phyloP scores from a whole-genome alignment of 1,140 invertebrate species.

The Diachasmimorpha longicaudata region DNA sequence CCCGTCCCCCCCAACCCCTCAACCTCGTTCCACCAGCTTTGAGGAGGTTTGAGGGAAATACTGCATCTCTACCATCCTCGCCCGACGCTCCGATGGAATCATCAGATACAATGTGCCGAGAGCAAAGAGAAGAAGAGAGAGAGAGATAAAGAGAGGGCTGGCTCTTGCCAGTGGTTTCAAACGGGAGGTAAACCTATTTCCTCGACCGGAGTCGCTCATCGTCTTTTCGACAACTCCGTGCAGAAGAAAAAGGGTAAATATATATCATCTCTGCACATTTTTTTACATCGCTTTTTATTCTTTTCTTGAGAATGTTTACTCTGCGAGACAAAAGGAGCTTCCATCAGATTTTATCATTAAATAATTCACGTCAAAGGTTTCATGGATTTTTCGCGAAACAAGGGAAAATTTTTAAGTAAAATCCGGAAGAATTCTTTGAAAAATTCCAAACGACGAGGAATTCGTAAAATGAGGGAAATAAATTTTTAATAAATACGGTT shows the following conservation, averaged over 20 bases:
- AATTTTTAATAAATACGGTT: background rate
- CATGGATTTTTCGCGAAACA: background rate
- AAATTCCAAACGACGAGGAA: background rate
- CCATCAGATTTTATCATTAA: conserved; percentile 1
- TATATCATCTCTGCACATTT: background rate
- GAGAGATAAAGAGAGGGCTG: background rate
- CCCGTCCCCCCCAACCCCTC: background rate
- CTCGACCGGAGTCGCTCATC: conserved; percentile 8
- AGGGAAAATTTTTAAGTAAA: background rate
- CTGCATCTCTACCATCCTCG: conserved; percentile 1
- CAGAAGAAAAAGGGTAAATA: background rate
- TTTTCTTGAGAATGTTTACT: conserved; percentile 8
- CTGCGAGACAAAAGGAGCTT: background rate
- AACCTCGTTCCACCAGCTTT: background rate
- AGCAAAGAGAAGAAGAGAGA: background rate
- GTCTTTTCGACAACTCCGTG: conserved; percentile 20
- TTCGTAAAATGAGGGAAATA: background rate
- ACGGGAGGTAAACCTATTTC: conserved; percentile 25
- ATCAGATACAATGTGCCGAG: background rate
- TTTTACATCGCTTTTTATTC: background rate
- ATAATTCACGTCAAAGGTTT: background rate
- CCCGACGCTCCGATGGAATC: conserved; percentile 8
- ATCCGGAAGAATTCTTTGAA: background rate
- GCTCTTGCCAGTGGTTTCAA: background rate
- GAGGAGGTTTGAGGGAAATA: conserved; percentile 11